phyloP scores from a whole-genome alignment of 2,113 vertebrate species.

The Stictonetta naevosa region DNA sequence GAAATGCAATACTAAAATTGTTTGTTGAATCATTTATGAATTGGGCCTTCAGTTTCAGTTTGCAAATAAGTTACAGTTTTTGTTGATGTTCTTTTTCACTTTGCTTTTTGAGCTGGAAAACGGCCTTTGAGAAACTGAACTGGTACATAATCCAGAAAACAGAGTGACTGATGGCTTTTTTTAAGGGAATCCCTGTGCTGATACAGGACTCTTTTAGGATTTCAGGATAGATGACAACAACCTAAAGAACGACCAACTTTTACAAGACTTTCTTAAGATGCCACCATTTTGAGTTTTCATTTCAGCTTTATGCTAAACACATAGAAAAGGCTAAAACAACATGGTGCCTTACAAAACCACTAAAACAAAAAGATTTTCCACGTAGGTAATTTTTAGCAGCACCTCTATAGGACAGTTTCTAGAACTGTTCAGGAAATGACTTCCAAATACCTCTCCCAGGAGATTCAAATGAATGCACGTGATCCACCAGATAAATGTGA shows the following conservation, averaged over 20 bases:
- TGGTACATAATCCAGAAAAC: background rate
- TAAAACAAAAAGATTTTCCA: background rate
- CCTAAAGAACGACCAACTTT: background rate
- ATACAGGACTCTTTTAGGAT: background rate
- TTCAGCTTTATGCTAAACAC: background rate
- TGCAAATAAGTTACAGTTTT: constrained; percentile 49
- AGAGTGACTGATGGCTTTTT: background rate
- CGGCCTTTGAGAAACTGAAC: constrained; percentile 37
- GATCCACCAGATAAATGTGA: background rate
- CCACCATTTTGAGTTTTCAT: background rate
- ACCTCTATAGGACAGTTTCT: background rate
- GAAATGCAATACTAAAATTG: constrained; percentile 72
- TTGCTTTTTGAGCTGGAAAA: constrained; percentile 42
- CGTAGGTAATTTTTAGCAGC: background rate
- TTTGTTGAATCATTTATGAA: constrained; percentile 78
- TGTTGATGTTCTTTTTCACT: constrained; percentile 24
- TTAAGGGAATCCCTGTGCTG: background rate
- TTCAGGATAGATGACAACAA: background rate
- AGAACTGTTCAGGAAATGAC: background rate
- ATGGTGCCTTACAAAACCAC: background rate
- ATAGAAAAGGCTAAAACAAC: background rate
- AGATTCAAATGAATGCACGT: background rate
- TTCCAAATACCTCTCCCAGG: background rate
- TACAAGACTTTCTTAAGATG: background rate
- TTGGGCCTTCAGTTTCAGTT: constrained; percentile 59